Evolutionary conservation across 2,113 vertebrate genomes (phyloP).

Genomic region (Lophotis ruficrista): DNA sequence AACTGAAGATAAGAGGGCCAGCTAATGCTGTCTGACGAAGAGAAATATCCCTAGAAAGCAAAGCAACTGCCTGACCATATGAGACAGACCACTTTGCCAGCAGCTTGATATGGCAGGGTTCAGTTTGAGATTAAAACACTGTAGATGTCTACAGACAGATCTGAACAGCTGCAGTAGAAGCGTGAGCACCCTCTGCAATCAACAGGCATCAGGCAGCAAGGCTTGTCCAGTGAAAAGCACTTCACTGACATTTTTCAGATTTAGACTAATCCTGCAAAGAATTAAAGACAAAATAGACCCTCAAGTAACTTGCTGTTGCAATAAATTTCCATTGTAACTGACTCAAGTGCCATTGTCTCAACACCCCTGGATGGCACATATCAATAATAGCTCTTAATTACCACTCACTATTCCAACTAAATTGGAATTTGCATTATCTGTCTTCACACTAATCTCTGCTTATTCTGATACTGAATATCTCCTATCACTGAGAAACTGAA

Average conservation of each 20-base stretch:
- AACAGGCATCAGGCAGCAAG: not conserved
- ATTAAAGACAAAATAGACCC: not conserved
- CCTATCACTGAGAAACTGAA: not conserved
- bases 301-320: not conserved
- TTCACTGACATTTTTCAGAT: not conserved
- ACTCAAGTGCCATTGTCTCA: slow-evolving; percentile 4
- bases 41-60: not conserved
- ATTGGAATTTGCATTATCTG: slow-evolving; percentile 4
- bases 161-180: not conserved
- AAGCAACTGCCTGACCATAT: not conserved
- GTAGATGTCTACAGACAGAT: not conserved
- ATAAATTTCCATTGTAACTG: not conserved
- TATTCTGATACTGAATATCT: not conserved
- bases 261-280: not conserved
- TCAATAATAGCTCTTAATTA: slow-evolving; percentile 44
- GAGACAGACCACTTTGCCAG: not conserved
- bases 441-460: not conserved
- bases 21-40: not conserved
- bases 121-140: not conserved
- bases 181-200: not conserved
- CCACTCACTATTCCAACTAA: not conserved
- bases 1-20: not conserved
- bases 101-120: not conserved
- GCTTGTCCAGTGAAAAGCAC: not conserved
- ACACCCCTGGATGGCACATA: not conserved